phyloP scores from a whole-genome alignment of 2,888 invertebrate species.

The Volucella zonaria region DNA sequence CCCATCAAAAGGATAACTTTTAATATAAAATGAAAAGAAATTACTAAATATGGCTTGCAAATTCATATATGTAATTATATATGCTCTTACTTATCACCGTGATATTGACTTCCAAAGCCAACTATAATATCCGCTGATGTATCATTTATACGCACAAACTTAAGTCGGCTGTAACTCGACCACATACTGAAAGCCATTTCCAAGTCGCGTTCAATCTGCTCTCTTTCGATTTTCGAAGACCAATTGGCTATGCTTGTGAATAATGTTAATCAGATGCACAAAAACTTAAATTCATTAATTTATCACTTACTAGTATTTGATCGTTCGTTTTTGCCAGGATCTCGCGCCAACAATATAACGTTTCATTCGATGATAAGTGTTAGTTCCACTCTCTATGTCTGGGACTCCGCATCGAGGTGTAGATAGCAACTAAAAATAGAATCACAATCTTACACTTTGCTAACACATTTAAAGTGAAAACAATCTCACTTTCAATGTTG shows the following conservation, averaged over 20 bases:
- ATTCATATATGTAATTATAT: conserved; percentile 83
- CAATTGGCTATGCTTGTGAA: conserved; percentile 87
- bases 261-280: conserved; percentile 25
- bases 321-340: conserved; percentile 87
- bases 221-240: conserved; percentile 85
- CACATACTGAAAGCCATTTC: conserved; percentile 86
- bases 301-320: conserved; percentile 87
- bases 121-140: conserved; percentile 89
- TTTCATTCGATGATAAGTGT: conserved; percentile 81
- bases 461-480: not conserved
- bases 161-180: conserved; percentile 87
- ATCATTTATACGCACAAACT: conserved; percentile 83
- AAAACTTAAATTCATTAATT: not conserved
- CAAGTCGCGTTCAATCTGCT: conserved; percentile 84
- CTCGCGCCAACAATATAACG: conserved; percentile 85
- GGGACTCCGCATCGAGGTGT: conserved; percentile 89
- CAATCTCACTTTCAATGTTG: conserved; percentile 84
- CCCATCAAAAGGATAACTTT: conserved; percentile 89
- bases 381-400: conserved; percentile 84
- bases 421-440: conserved; percentile 85
- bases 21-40: not conserved
- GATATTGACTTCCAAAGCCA: conserved; percentile 87
- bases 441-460: not conserved
- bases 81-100: conserved; percentile 85
- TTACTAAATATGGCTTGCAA: not conserved